Percentiles rank a stretch among this genome's conserved stretches.
These are phyloP conservation scores for Rhadina sibilatrix DNA, from an alignment of 2,113 vertebrate species.

Conservation along the genomic window DNA sequence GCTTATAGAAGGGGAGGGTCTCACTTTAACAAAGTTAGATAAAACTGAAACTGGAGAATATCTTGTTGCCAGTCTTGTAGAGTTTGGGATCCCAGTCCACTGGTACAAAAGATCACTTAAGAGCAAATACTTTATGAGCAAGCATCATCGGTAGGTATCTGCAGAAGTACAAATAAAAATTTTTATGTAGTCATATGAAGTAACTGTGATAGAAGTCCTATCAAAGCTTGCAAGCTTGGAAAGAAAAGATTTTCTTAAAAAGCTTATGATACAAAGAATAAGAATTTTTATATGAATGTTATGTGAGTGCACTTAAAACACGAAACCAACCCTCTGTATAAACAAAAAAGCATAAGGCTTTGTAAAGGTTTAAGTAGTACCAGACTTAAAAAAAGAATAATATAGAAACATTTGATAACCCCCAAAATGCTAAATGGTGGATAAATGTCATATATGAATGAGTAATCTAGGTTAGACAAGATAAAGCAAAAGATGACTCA, in stretches of 20 bases:
- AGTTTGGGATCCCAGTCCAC: not conserved
- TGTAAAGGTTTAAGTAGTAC: not conserved
- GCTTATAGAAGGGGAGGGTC: not conserved
- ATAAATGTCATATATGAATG: not conserved
- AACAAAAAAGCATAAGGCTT: not conserved
- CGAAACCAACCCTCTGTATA: not conserved
- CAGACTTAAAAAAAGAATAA: not conserved
- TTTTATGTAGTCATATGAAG: not conserved
- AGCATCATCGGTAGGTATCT: not conserved
- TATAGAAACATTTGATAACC: not conserved
- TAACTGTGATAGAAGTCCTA: not conserved
- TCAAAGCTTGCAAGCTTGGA: not conserved
- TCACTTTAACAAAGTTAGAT: not conserved
- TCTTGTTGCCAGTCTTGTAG: not conserved
- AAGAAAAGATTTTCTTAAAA: not conserved
- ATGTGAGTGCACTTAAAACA: not conserved
- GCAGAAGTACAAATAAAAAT: not conserved
- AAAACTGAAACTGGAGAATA: not conserved
- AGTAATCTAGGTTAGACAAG: not conserved
- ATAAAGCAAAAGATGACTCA: not conserved
- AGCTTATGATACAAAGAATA: not conserved
- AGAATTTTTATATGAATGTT: not conserved
- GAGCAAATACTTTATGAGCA: not conserved
- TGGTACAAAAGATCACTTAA: not conserved
- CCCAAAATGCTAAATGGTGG: not conserved